Evolutionary conservation across 2,797 vertebrate genomes (phyloP), one percentile per base, ranked within the genome.

Genomic region (Percopsis omiscomaycus): DNA sequence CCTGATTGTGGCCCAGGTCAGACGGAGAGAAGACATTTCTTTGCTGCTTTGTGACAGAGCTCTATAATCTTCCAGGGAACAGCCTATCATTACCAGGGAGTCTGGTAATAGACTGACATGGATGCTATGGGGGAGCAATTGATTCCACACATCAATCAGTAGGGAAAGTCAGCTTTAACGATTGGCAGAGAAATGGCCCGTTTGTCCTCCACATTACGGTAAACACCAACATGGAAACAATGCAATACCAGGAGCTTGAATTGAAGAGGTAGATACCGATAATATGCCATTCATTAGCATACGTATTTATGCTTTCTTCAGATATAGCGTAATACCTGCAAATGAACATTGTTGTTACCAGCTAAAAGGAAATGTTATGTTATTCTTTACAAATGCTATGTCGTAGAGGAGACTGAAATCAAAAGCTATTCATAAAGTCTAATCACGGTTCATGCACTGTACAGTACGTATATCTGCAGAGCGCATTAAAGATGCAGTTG

Each of bases 61-160:
- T 86, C 90, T 91, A 86, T 92, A 93, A 93, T 93, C 91, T 92
- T 85, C 83, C 77, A 79, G 84, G 76, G 86, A 89, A 81, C 88
- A 92, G 90, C 85, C 92, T 90, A 87, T 92, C 91, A 92, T 93
- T 93, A 93, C 88, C 89, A 86, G 80, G 72, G 84, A 82, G 79
- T 79, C 85, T 73, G 77, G 89, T 91, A 92, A 92, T 92, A 90
- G 91, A 91, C 83, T 91, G 91, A 93, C 92, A 92, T 88, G 84
- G 92, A 93, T 93, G 91, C 90, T 86, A 92, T 91, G 84, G 88
- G 8, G 81, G 88, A 93, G 87, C 90, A 92, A 93, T 93, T 92
- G 92, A 91, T 92, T 92, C 90, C 86, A 86, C 89, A 88, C 91
- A 92, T 91, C 92, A 93, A 92, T 93, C 92, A 93, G 87, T 75